Conservation (phyloP, 1,140 invertebrate genomes). For the Andricus grossulariae region DNA sequence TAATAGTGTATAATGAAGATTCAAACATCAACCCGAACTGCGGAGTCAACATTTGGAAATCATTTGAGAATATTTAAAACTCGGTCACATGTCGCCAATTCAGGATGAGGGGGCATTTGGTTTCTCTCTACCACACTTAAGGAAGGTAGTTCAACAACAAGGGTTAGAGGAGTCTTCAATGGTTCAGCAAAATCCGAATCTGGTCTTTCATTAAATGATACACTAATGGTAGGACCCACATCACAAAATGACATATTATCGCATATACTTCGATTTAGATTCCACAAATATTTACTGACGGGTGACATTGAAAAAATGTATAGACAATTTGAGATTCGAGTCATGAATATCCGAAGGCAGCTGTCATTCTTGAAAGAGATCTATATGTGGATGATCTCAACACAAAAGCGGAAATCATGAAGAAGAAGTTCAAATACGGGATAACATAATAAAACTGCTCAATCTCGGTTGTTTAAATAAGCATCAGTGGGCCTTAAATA, state of each 20-base stretch:
- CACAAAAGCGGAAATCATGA: no score
- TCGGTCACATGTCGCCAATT: no score
- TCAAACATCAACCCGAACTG: constrained; percentile 39
- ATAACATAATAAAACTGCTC: no score
- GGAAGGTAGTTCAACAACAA: background rate
- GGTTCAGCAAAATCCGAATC: constrained; percentile 34
- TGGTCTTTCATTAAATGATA: no score
- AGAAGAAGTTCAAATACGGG: constrained; percentile 8
- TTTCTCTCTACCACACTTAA: constrained; percentile 42
- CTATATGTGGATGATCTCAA: no score
- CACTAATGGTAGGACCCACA: no score
- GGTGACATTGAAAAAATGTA: no score
- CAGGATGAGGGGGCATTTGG: background rate
- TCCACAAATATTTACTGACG: no score
- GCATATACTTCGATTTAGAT: no score
- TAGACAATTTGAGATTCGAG: background rate
- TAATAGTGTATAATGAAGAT: constrained; percentile 32
- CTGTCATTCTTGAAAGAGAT: no score
- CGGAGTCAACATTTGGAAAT: constrained; percentile 36
- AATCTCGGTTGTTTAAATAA: constrained; percentile 29
- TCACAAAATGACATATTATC: constrained; percentile 55
- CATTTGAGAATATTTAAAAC: constrained; percentile 55
- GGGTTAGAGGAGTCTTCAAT: constrained; percentile 22
- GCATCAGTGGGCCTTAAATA: constrained; percentile 32
- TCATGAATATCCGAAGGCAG: background rate